Percentiles rank a stretch among this genome's conserved stretches.
phyloP scores from a whole-genome alignment of 2,888 invertebrate species.

The Euzetes globulus region DNA sequence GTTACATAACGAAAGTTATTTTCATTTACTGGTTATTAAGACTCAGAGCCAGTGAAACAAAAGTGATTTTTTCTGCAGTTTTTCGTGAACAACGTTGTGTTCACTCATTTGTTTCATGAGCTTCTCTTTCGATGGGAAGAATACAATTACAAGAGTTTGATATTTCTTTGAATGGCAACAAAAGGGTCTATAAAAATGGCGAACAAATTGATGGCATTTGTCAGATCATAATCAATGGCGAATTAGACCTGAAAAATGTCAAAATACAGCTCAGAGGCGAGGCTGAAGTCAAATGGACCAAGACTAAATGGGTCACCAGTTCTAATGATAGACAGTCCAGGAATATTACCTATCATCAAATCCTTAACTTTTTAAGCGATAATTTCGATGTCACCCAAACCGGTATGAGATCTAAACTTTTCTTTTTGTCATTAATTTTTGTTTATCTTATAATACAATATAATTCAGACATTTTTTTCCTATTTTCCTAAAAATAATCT shows the following conservation, averaged over 20 bases:
- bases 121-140: constrained; percentile 8
- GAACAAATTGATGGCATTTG: background rate
- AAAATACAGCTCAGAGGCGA: background rate
- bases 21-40: too few relatives aligned
- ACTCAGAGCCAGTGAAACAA: too few relatives aligned
- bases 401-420: background rate
- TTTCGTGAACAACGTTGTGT: too few relatives aligned
- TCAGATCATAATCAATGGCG: background rate
- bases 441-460: background rate
- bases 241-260: constrained; percentile 10
- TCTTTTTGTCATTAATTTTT: background rate
- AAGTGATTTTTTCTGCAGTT: too few relatives aligned
- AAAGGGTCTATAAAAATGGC: background rate
- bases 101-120: background rate
- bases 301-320: constrained; percentile 9
- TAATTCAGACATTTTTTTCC: too few relatives aligned
- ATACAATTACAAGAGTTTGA: constrained; percentile 17
- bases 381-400: constrained; percentile 6
- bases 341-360: constrained; percentile 6
- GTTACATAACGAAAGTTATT: too few relatives aligned
- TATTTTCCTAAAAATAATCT: too few relatives aligned
- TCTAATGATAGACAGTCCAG: constrained; percentile 16
- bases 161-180: background rate
- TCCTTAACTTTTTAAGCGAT: background rate
- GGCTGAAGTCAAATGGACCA: background rate